Evolutionary conservation across 1,140 invertebrate species (phyloP), one percentile per base, ranked within the genome.

Genomic region (Phymorhynchus buccinoides): DNA sequence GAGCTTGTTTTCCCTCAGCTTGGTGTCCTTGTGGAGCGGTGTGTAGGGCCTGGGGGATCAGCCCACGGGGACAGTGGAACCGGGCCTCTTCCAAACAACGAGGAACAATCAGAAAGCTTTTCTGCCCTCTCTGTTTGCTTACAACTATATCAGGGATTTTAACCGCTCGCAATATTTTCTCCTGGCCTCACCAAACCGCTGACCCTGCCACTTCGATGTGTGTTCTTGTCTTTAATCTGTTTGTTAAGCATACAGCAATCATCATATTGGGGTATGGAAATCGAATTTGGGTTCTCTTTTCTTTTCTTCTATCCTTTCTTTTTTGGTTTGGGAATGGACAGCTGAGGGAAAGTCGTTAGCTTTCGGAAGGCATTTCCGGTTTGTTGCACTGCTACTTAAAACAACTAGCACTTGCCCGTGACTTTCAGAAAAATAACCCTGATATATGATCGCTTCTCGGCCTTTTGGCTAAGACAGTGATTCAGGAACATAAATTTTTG

Each of bases 1-100:
- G n/a, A 35, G 81, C 62, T 71, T 83, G 81, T 83, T 83, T 83
- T 83, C 81, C 73, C 73, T 83, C 62, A 41, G 62, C 66, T 83
- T 68, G 56, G 12, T 22, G 14, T 62, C 18, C 56, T 62, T 62
- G 56, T 16, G 56, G 56, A 62, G 48, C 22, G 22, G 48, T 52
- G 48, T 52, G 18, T 27, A 2, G 39, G 42, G 42, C 2, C 27
- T 18, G 0, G 18, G 39, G 78, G 42, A 18, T 9, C 0, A 18
- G 56, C 56, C n/a, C 22, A 27, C 0, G 22, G 44, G 48, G 48
- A 52, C 56, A n/a, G 42, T 32, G 42, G 44, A n/a, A 56, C 18
- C 27, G 79, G n/a, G n/a, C n/a, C n/a, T n/a, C n/a, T n/a, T n/a
- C n/a, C n/a, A n/a, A 37, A 79, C 22, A 35, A 27, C 9, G 79